A percentile compares a stretch with the other conserved stretches of the same genome.
These are phyloP conservation scores for Lepidochrysops patricia DNA, from an alignment of 2,888 invertebrate species.

Conservation along the genomic window DNA sequence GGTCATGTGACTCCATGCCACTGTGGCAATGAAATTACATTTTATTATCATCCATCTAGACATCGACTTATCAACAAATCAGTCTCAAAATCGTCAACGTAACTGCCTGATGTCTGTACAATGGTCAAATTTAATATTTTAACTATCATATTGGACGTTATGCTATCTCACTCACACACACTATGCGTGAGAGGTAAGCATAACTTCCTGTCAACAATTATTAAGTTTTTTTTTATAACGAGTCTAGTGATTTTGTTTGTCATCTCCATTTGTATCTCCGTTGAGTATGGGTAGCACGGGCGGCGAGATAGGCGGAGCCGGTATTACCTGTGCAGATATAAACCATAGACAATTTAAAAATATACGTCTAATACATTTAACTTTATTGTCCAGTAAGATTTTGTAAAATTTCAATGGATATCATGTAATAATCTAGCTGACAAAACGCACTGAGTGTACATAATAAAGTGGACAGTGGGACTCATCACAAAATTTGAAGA, in stretches of 20 bases:
- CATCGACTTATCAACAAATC: constrained; percentile 46
- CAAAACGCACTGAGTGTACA: no score
- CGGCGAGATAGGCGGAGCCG: constrained; percentile 58
- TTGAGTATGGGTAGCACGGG: constrained; percentile 48
- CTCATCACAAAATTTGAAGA: no score
- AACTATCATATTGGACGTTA: constrained; percentile 7
- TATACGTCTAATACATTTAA: background rate
- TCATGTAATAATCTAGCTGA: no score
- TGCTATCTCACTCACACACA: background rate
- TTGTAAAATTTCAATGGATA: no score
- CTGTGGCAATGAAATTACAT: constrained; percentile 31
- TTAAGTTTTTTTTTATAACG: constrained; percentile 21
- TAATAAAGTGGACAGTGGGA: no score
- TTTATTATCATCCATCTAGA: constrained; percentile 31
- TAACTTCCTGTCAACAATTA: background rate
- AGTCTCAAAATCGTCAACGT: constrained; percentile 47
- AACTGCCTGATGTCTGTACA: constrained; percentile 19
- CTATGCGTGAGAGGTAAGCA: background rate
- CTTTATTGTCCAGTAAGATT: no score
- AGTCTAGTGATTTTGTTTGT: constrained; percentile 36
- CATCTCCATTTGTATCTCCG: constrained; percentile 53
- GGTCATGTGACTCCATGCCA: constrained; percentile 26
- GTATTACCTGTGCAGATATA: constrained; percentile 53
- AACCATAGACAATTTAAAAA: constrained; percentile 10
- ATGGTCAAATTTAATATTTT: constrained; percentile 19